Base-by-base conservation (phyloP, 1,140 invertebrate genomes). In the Lepidurus packardi region DNA sequence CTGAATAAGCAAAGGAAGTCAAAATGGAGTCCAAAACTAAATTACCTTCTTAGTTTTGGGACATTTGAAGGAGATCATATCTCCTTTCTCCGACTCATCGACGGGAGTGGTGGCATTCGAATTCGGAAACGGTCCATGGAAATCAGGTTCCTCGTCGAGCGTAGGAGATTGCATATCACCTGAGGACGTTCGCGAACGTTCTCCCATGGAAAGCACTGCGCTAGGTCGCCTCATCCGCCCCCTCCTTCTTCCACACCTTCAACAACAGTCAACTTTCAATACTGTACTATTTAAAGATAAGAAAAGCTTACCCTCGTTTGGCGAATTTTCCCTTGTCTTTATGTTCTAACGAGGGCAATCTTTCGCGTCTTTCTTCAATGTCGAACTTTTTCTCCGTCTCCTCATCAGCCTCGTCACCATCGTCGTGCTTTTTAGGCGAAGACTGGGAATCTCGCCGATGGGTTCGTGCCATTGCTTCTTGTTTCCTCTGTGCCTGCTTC, bases 41-140 rank as follows among this genome's bases (percentile, higher is more conserved):
- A 13, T 13, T 77, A 89, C 90, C 85, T 96, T 96, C 84, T 96
- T 96, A 0, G 94, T 96, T 86, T 97, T 96, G 0, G 93, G 93
- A 83, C 95, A 91, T 84, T 93, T 93, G 82, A 93, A 94, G 21
- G 89, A 90, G 4, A 77, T 77, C n/a, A 74, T 78, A 42, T 73
- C 74, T 4, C 73, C 65, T 24, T 78, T 45, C 13, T 78, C 78
- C 16, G 44, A 10, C 41, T 45, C 44, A 34, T 45, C 65, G 0
- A 25, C 16, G 7, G 76, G 76, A 24, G 42, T 77, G 5, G 76
- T 24, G 21, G 41, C 44, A 44, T 65, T 65, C 25, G 76, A 65
- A 77, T 45, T 44, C 11, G 44, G 45, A 21, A 21, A 53, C n/a
- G 44, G 74, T 16, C 34, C 42, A 44, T 73, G 43, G 13, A 74